phyloP scores from a whole-genome alignment of 1,140 invertebrate species.

The Globodera rostochiensis region DNA sequence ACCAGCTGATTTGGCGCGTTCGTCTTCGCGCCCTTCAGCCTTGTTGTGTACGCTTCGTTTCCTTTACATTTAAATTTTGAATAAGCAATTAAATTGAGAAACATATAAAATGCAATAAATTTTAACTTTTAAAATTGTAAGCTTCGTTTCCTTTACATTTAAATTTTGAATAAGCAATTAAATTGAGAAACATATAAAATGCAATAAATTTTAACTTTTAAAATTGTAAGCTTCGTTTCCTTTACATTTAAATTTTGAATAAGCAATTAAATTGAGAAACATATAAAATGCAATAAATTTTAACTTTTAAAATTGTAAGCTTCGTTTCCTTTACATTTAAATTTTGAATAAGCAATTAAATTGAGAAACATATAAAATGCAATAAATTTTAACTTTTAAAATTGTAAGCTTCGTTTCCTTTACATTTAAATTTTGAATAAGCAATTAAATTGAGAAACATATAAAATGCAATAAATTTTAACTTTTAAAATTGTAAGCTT shows the following conservation, averaged over 20 bases:
- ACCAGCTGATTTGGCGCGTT: neutral
- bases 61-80: neutral
- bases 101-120: neutral
- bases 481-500: neutral
- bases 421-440: neutral
- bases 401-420: neutral
- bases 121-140: neutral
- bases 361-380: too few relatives aligned
- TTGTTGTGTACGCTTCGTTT: neutral
- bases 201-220: neutral
- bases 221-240: neutral
- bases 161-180: neutral
- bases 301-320: neutral
- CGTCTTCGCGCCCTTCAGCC: neutral
- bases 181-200: too few relatives aligned
- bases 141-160: neutral
- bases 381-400: neutral
- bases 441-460: too few relatives aligned
- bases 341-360: neutral
- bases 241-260: neutral
- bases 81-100: too few relatives aligned
- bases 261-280: too few relatives aligned
- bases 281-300: neutral
- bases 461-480: neutral
- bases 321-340: neutral